Conservation (phyloP, 1,140 invertebrate genomes). For the Gonioctena quinquepunctata region DNA sequence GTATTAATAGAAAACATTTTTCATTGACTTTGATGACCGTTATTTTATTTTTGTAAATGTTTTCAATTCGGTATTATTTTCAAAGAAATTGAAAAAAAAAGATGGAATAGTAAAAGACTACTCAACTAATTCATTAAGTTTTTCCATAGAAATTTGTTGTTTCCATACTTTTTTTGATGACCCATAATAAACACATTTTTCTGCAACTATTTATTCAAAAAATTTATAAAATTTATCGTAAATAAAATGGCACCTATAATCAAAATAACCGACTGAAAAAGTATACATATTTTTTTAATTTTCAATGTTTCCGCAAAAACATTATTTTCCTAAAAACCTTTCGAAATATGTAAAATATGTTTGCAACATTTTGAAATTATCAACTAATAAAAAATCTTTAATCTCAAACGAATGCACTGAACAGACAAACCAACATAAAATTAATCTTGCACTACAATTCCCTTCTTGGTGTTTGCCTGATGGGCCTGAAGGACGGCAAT, state of each 20-base stretch:
- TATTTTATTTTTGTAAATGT: too few relatives aligned
- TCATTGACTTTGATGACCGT: too few relatives aligned
- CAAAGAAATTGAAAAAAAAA: too few relatives aligned
- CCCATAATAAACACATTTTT: too few relatives aligned
- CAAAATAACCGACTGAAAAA: neutral
- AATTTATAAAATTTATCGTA: neutral
- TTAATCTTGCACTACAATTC: slow-evolving; percentile 44
- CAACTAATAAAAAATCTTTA: neutral
- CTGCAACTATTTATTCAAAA: neutral
- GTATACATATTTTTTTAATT: slow-evolving; percentile 9
- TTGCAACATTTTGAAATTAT: slow-evolving; percentile 6
- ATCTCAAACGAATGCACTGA: neutral
- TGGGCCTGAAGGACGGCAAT: slow-evolving; percentile 53
- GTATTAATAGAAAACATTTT: too few relatives aligned
- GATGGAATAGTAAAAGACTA: too few relatives aligned
- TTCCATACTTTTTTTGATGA: too few relatives aligned
- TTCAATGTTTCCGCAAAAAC: neutral
- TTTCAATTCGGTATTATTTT: too few relatives aligned
- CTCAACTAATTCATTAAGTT: too few relatives aligned
- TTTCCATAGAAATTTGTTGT: too few relatives aligned
- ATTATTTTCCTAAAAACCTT: neutral
- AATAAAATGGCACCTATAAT: neutral
- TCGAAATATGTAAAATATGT: neutral
- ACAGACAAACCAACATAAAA: slow-evolving; percentile 1
- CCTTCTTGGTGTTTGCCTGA: slow-evolving; percentile 42